These are phyloP conservation scores for Ammospiza nelsoni DNA, from an alignment of 2,113 vertebrate genomes.

Conservation along the genomic window DNA sequence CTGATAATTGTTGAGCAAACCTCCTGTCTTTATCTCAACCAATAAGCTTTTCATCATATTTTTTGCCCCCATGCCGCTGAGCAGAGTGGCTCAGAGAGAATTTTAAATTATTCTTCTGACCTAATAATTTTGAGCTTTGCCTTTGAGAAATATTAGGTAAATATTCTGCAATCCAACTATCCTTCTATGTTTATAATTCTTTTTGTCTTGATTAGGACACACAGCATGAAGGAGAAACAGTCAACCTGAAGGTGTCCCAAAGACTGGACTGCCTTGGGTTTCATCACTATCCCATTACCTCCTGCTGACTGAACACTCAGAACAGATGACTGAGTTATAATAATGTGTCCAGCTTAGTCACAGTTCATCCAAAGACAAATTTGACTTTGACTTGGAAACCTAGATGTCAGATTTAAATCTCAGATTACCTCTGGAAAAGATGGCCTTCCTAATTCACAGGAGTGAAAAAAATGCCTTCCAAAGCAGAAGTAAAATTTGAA, in stretches of 20 bases:
- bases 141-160: neutral
- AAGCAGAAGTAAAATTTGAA: neutral
- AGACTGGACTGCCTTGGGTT: neutral
- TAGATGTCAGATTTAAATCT: neutral
- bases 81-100: accelerated
- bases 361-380: neutral
- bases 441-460: neutral
- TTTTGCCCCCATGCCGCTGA: neutral
- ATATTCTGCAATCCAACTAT: neutral
- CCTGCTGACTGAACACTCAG: neutral
- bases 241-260: neutral
- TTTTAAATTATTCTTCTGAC: neutral
- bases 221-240: neutral
- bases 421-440: neutral
- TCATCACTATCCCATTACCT: neutral
- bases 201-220: neutral
- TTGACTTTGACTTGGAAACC: neutral
- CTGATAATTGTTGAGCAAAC: neutral
- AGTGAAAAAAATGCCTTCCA: neutral
- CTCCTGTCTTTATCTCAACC: neutral
- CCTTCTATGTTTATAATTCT: neutral
- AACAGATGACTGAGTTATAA: neutral
- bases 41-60: neutral
- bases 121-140: neutral
- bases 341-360: neutral